Evolutionary conservation across 2,113 vertebrate species (phyloP).

Genomic region (Pithys albifrons): DNA sequence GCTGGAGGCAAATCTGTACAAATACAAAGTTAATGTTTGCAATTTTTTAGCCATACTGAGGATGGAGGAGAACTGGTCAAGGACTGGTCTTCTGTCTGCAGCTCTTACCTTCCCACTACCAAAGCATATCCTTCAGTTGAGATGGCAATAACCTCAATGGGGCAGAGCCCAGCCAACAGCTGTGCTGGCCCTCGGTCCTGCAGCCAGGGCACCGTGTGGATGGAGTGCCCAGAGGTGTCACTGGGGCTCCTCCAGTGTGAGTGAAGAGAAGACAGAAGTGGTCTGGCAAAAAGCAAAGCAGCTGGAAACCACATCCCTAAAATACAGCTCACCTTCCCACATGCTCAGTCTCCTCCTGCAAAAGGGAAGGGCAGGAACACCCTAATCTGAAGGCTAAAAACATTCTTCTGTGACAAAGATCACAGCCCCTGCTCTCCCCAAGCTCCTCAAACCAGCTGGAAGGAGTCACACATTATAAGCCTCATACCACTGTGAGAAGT

Average conservation of each 20-base stretch:
- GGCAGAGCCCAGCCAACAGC: not conserved
- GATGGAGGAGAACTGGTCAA: not conserved
- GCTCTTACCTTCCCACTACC: not conserved
- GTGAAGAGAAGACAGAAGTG: fast-evolving
- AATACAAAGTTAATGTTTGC: not conserved
- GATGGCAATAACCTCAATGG: not conserved
- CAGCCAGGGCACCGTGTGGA: fast-evolving
- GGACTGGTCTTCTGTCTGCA: not conserved
- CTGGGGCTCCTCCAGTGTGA: fast-evolving
- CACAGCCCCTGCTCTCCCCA: not conserved
- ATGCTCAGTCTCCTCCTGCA: fast-evolving
- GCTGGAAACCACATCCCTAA: not conserved
- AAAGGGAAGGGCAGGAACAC: not conserved
- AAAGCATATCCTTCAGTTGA: not conserved
- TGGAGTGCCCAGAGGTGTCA: not conserved
- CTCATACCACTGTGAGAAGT: not conserved
- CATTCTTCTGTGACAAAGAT: fast-evolving
- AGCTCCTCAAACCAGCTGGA: not conserved
- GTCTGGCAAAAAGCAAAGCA: not conserved
- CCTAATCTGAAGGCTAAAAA: not conserved
- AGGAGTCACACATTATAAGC: not conserved
- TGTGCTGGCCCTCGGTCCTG: not conserved
- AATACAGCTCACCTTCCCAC: not conserved
- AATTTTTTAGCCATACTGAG: not conserved
- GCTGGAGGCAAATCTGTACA: not conserved